Evolutionary conservation across 2,113 vertebrate genomes (phyloP), one percentile per base, ranked within the genome.

Genomic region (Miniopterus natalensis): DNA sequence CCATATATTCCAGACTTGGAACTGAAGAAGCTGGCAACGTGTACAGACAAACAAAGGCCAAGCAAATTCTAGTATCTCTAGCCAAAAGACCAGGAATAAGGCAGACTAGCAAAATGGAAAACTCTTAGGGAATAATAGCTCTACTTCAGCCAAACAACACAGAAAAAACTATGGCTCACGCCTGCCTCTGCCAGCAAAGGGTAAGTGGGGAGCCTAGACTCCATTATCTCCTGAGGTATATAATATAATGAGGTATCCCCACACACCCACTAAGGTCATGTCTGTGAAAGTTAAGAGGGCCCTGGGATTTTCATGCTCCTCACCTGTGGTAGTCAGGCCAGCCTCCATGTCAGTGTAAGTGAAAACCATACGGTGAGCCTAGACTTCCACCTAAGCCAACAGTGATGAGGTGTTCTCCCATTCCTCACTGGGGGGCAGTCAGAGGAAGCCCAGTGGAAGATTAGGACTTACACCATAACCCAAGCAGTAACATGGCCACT

Each of bases 341-440:
- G 8, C 1, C 10, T 14, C 8, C 6, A 17, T 11, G 6, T 71
- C 31, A 29, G 5, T 71, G 45, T 65, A 17, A 5, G 3, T 47
- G 25, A 25, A 75, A 5, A 78, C 4, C 21, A 53, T 2, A 9
- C 13, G 12, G 1, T 8, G 6, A 86, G 2, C 8, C 11, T 9
- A 18, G 10, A 65, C 23, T 49, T 23, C 36, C 17, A 49, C 15
- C 70, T n/a, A 31, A 27, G 21, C 9, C 8, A 57, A 10, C 4
- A 84, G 31, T 9, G 59, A 36, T 55, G 15, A 84, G 23, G 31
- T 31, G 3, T 4, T 49, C 5, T 25, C 47, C 3, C 11, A 20
- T 11, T 47, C 23, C 6, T 42, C 65, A 27, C 4, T 1, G 1
- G 3, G 12, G 21, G 27, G 5, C 10, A 73, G 2, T 47, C 18